Conservation (phyloP, 2,888 invertebrate species). For the Leptopilina myrica region DNA sequence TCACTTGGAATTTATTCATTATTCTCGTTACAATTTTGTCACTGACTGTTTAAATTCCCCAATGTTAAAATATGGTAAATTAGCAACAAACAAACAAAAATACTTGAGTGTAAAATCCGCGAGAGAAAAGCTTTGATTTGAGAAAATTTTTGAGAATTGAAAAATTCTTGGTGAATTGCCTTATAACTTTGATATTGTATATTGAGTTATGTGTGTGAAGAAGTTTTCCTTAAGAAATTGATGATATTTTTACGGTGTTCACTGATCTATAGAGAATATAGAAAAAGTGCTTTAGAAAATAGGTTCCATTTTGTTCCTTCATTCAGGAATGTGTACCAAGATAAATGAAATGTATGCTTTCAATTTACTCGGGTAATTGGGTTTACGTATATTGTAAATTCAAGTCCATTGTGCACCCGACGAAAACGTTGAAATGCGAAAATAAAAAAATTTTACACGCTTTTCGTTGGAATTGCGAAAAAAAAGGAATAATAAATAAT, state of each 20-base stretch:
- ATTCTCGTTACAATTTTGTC: too few relatives aligned
- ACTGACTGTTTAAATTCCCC: too few relatives aligned
- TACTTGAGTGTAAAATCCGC: too few relatives aligned
- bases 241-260: not conserved
- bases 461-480: not conserved
- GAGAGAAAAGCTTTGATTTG: not conserved
- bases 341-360: slow-evolving; percentile 21
- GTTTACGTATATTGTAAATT: not conserved
- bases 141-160: not conserved
- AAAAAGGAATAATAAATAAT: not conserved
- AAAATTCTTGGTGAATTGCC: not conserved
- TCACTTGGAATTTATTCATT: not conserved
- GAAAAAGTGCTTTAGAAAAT: slow-evolving; percentile 1
- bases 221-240: not conserved
- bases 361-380: not conserved
- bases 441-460: not conserved
- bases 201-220: slow-evolving; percentile 4
- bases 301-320: not conserved
- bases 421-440: not conserved
- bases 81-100: too few relatives aligned
- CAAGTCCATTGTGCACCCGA: not conserved
- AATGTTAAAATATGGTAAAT: too few relatives aligned
- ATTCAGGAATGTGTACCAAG: slow-evolving; percentile 10
- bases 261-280: not conserved
- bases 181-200: not conserved